Percentiles rank a stretch among this genome's conserved stretches.
Conservation (phyloP, 2,797 vertebrate species). For the Myioborus miniatus region DNA sequence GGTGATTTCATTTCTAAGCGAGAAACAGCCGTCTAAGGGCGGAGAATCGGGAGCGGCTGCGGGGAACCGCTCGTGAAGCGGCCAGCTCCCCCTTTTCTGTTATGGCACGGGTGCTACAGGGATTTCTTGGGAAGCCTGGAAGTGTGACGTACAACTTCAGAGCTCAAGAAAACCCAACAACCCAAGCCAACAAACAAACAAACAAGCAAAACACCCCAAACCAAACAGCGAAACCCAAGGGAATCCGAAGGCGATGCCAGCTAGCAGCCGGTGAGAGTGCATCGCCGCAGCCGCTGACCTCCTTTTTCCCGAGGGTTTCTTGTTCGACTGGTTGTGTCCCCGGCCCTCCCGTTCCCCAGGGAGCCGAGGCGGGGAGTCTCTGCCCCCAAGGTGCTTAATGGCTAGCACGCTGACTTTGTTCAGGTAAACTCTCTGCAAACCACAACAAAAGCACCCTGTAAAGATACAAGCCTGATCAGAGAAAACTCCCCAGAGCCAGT, state of each 20-base stretch:
- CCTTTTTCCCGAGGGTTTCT: constrained; percentile 17
- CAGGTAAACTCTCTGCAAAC: constrained; percentile 78
- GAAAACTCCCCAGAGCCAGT: constrained; percentile 69
- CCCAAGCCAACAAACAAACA: background rate
- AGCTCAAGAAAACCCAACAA: background rate
- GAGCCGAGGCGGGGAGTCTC: constrained; percentile 61
- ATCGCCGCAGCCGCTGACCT: background rate
- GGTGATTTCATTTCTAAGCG: background rate
- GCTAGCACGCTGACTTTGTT: constrained; percentile 75
- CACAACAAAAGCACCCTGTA: constrained; percentile 81
- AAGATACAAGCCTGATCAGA: constrained; percentile 80
- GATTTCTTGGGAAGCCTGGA: background rate
- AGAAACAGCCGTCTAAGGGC: rapidly evolving
- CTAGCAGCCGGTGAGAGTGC: background rate
- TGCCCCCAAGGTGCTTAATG: constrained; percentile 75
- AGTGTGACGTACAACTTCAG: background rate
- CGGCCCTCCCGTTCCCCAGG: background rate
- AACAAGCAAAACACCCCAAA: background rate
- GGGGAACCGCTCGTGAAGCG: too few relatives aligned
- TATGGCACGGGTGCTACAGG: background rate
- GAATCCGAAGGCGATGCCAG: background rate
- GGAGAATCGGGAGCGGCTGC: rapidly evolving
- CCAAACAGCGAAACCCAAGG: background rate
- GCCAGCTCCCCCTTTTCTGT: background rate
- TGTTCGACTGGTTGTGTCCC: constrained; percentile 43